phyloP scores from a whole-genome alignment of 2,888 invertebrate species.

The Crepidodera aurea region DNA sequence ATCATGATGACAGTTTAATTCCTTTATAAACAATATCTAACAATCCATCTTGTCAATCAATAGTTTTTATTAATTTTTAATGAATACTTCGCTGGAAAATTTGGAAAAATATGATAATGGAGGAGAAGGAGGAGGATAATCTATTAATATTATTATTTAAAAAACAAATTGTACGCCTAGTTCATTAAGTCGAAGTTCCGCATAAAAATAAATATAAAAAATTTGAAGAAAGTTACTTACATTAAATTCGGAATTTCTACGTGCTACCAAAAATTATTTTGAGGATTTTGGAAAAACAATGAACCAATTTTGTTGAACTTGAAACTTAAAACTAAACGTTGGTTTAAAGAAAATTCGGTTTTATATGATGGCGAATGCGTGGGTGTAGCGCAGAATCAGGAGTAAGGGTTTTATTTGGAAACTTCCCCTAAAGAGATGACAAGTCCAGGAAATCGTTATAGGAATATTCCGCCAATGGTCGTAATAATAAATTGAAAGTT shows the following conservation, averaged over 20 bases:
- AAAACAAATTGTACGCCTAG: no score
- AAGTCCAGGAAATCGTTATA: slow-evolving; percentile 2
- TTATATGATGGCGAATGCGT: slow-evolving; percentile 33
- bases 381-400: slow-evolving; percentile 36
- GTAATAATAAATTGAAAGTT: not conserved
- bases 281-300: not conserved
- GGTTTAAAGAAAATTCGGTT: slow-evolving; percentile 17
- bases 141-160: no score
- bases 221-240: not conserved
- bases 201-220: no score
- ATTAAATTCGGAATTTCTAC: not conserved
- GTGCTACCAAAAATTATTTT: not conserved
- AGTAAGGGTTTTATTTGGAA: slow-evolving; percentile 14
- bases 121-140: no score
- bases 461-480: slow-evolving; percentile 24
- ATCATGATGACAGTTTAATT: no score
- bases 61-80: no score
- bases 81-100: no score
- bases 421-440: slow-evolving; percentile 27
- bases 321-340: slow-evolving; percentile 16
- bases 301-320: not conserved
- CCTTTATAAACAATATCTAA: no score
- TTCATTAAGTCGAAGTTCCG: no score
- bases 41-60: no score
- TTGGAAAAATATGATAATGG: no score